Evolutionary conservation across 2,797 vertebrate species (phyloP).

Genomic region (Emys orbicularis): DNA sequence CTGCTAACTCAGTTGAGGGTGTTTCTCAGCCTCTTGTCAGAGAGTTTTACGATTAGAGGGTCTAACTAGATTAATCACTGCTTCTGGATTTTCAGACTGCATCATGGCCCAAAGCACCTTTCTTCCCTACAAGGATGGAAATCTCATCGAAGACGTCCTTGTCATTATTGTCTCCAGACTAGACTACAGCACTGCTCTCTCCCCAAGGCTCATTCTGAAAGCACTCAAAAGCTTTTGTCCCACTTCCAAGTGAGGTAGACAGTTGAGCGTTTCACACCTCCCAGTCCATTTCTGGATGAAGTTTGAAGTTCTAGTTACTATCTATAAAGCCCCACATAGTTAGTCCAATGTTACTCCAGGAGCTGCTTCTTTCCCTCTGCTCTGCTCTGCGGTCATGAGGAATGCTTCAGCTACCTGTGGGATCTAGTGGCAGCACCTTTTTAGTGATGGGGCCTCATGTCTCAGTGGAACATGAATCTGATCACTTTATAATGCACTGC

Average conservation of each 20-base stretch:
- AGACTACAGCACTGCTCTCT: background rate
- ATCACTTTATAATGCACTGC: background rate
- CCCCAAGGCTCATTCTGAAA: background rate
- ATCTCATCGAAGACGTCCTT: background rate
- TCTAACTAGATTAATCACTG: background rate
- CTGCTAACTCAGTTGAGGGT: conserved; percentile 16
- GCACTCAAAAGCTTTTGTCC: background rate
- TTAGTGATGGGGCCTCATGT: background rate
- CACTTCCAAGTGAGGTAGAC: background rate
- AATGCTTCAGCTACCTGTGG: background rate
- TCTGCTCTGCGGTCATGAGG: background rate
- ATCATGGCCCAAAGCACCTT: background rate
- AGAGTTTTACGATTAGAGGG: background rate
- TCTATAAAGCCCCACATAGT: background rate
- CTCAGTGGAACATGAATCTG: background rate
- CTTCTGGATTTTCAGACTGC: background rate
- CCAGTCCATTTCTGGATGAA: background rate
- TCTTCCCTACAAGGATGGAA: background rate
- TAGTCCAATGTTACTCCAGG: background rate
- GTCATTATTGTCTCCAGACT: background rate
- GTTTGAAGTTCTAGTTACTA: background rate
- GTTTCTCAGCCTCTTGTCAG: conserved; percentile 1
- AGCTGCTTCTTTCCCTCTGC: background rate
- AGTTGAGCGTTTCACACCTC: background rate
- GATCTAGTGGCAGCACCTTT: background rate